A percentile compares a stretch with the other conserved stretches of the same genome.
These are phyloP conservation scores for Acinonyx jubatus DNA, from an alignment of 2,113 vertebrate genomes.

Conservation along the genomic window DNA sequence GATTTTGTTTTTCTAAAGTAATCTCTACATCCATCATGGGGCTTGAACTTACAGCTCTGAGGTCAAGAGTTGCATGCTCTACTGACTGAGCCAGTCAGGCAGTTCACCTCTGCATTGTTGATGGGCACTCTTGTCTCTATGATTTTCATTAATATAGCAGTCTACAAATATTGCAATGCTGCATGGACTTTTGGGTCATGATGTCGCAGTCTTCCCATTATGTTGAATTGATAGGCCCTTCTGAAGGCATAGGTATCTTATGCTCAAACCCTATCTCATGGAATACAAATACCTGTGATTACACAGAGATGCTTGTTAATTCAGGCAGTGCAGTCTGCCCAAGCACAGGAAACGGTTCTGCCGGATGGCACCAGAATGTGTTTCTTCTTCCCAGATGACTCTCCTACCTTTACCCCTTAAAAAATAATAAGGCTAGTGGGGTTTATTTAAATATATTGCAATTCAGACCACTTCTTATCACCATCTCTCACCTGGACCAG, in stretches of 20 bases:
- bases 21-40: not conserved
- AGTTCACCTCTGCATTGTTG: not conserved
- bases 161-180: conserved; percentile 12
- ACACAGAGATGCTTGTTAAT: not conserved
- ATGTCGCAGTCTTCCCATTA: not conserved
- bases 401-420: not conserved
- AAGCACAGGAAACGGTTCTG: not conserved
- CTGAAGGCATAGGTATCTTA: not conserved
- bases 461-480: not conserved
- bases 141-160: not conserved
- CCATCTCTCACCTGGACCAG: not conserved
- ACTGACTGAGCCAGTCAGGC: not conserved
- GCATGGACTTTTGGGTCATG: not conserved
- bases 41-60: not conserved
- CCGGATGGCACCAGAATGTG: not conserved
- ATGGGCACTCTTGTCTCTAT: not conserved
- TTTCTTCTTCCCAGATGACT: not conserved
- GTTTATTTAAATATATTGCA: not conserved
- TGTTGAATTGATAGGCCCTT: not conserved
- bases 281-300: not conserved
- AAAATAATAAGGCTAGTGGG: not conserved
- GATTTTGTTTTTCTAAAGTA: not conserved
- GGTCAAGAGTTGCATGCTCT: not conserved
- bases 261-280: not conserved
- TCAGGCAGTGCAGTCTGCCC: not conserved